Percentiles rank a stretch among this genome's conserved stretches.
Conservation (phyloP, 1,140 invertebrate species). For the Temnothorax longispinosus region DNA sequence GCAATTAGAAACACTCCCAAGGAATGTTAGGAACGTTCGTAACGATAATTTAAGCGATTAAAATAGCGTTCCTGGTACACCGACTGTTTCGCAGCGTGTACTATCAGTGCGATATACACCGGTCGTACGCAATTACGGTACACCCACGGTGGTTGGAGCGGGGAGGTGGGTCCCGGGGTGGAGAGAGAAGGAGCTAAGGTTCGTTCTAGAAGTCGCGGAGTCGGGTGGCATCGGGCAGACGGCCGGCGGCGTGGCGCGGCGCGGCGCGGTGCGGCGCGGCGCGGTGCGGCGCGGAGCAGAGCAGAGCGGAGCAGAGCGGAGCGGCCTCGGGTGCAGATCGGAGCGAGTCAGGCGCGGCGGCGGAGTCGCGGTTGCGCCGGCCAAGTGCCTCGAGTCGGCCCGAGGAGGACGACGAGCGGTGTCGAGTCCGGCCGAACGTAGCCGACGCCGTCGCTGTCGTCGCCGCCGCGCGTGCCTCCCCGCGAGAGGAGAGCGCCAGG, state of each 20-base stretch:
- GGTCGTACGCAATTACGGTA: conserved; percentile 66
- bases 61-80: conserved; percentile 34
- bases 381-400: conserved; percentile 45
- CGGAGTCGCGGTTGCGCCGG: conserved; percentile 43
- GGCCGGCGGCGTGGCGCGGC: not conserved
- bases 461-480: conserved; percentile 66
- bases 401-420: conserved; percentile 40
- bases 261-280: too few species aligned
- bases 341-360: conserved; percentile 40
- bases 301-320: not conserved
- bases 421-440: conserved; percentile 71
- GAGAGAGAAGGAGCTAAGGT: conserved; percentile 38
- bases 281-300: not conserved
- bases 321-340: conserved; percentile 50
- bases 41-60: conserved; percentile 43
- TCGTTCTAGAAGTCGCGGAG: conserved; percentile 45
- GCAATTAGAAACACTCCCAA: not conserved
- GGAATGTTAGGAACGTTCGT: not conserved
- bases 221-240: conserved; percentile 34
- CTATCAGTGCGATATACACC: conserved; percentile 57
- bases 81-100: conserved; percentile 35
- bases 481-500: conserved; percentile 38
- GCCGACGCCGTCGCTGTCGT: conserved; percentile 57
- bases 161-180: not conserved
- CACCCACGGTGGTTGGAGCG: conserved; percentile 43